Evolutionary conservation across 2,113 vertebrate species (phyloP).

Genomic region (Bubalus kerabau): DNA sequence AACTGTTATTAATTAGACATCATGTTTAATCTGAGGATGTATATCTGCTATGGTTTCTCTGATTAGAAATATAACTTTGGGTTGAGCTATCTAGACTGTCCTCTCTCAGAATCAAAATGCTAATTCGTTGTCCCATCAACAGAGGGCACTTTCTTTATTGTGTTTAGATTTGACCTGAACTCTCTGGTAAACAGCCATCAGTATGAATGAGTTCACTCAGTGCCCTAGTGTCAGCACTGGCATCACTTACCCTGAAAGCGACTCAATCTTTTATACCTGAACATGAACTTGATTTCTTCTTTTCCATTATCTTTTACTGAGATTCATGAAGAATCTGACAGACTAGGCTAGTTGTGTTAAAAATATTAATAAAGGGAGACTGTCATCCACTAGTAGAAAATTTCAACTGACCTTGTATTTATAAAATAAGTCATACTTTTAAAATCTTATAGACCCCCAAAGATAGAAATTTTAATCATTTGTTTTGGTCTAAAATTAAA

Average conservation of each 20-base stretch:
- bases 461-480: background rate
- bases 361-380: background rate
- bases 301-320: background rate
- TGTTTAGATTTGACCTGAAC: background rate
- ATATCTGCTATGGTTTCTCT: constrained; percentile 32
- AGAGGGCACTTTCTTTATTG: background rate
- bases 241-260: background rate
- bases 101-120: constrained; percentile 12
- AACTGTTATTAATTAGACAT: constrained; percentile 59
- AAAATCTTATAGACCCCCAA: background rate
- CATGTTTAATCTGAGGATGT: constrained; percentile 55
- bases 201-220: background rate
- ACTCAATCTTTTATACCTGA: background rate
- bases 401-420: background rate
- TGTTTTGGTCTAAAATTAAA: background rate
- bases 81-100: constrained; percentile 17
- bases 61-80: constrained; percentile 55
- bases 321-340: background rate
- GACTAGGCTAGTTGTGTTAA: background rate
- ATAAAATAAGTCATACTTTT: background rate
- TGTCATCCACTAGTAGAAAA: background rate
- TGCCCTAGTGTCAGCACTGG: background rate
- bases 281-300: background rate
- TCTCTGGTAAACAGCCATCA: background rate
- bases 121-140: background rate